A percentile compares a stretch with the other conserved stretches of the same genome.
Conservation (phyloP, 2,113 vertebrate species). For the Tyrannus savana region DNA sequence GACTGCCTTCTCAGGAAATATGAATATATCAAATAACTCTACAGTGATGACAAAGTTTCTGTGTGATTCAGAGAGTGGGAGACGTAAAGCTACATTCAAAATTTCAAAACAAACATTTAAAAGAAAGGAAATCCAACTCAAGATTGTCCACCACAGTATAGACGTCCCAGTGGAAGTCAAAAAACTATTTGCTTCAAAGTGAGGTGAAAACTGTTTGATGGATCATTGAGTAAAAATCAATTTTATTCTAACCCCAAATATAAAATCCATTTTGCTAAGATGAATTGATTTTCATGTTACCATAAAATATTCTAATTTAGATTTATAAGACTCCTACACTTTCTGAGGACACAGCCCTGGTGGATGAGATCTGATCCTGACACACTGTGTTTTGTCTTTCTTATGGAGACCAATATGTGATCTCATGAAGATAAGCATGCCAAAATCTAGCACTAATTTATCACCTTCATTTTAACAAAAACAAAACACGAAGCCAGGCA, state of each 20-base stretch:
- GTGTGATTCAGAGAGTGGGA: not conserved
- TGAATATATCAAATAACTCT: not conserved
- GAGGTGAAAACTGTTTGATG: not conserved
- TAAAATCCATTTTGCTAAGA: not conserved
- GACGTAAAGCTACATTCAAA: not conserved
- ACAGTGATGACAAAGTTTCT: not conserved
- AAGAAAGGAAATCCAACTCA: not conserved
- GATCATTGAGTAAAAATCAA: slow-evolving; percentile 19
- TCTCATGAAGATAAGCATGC: not conserved
- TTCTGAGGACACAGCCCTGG: not conserved
- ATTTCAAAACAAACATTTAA: not conserved
- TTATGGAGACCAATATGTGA: accelerated
- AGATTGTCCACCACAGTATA: not conserved
- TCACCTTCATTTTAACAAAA: not conserved
- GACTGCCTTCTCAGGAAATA: not conserved
- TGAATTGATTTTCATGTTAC: not conserved
- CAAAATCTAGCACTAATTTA: not conserved
- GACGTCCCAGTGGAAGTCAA: not conserved
- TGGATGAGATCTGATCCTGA: accelerated
- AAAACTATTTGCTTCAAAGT: not conserved
- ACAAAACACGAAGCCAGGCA: not conserved
- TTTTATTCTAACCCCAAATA: not conserved
- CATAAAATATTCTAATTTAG: slow-evolving; percentile 13
- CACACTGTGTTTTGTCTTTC: accelerated
- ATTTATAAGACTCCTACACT: not conserved